Percentiles rank a stretch among this genome's conserved stretches.
Evolutionary conservation across 2,113 vertebrate species (phyloP).

Genomic region (Hypanus sabinus): DNA sequence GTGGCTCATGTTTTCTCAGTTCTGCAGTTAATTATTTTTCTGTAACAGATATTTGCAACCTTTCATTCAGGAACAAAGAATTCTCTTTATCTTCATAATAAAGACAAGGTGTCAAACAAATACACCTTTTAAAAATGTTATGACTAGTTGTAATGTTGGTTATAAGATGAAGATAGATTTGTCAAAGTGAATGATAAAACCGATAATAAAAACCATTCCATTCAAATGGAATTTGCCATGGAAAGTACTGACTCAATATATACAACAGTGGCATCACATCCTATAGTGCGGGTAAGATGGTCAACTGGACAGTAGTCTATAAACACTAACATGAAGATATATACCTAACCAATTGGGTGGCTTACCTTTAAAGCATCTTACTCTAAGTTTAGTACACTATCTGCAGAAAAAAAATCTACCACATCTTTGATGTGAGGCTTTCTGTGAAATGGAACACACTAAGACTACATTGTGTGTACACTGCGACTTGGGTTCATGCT

Average conservation of each 20-base stretch:
- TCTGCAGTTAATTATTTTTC: neutral
- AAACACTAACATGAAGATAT: neutral
- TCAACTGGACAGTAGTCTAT: neutral
- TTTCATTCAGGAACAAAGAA: neutral
- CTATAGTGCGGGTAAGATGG: neutral
- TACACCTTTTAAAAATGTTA: neutral
- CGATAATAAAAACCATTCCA: neutral
- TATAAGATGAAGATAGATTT: neutral
- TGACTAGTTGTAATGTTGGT: neutral
- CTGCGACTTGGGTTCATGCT: neutral
- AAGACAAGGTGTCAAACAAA: neutral
- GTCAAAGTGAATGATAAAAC: neutral
- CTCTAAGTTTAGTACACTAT: neutral
- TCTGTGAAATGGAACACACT: constrained; percentile 37
- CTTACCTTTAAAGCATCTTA: neutral
- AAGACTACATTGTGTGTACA: constrained; percentile 39
- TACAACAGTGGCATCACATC: neutral
- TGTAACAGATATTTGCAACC: neutral
- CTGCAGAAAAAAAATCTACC: neutral
- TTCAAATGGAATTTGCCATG: neutral
- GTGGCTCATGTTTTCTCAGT: neutral
- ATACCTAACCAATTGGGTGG: neutral
- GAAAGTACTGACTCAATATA: neutral
- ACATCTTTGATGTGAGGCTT: neutral
- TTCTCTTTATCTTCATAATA: neutral